phyloP scores from a whole-genome alignment of 2,888 invertebrate species.

The Megalurothrips usitatus region DNA sequence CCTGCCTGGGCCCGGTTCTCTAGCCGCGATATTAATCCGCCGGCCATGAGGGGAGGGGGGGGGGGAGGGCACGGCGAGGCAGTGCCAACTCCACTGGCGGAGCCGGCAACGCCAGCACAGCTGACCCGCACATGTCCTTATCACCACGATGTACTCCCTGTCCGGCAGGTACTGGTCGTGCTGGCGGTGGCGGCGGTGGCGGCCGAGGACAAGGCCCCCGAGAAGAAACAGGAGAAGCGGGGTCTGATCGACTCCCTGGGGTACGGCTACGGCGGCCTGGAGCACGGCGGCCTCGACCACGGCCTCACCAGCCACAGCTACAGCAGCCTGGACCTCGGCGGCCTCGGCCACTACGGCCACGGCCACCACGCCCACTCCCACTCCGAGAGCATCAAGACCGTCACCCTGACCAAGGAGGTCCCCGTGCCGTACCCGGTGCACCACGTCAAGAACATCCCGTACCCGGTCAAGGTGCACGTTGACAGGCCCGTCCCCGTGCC shows the following conservation, averaged over 20 bases:
- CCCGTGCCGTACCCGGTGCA: conserved; percentile 60
- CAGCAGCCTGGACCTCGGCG: conserved; percentile 38
- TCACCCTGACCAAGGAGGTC: conserved; percentile 42
- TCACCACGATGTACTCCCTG: not conserved
- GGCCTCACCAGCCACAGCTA: conserved; percentile 37
- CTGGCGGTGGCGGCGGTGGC: conserved; percentile 26
- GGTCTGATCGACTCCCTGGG: conserved; percentile 38
- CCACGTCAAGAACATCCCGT: conserved; percentile 58
- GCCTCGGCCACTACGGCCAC: conserved; percentile 43
- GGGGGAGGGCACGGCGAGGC: no score
- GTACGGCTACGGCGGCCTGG: conserved; percentile 38
- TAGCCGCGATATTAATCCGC: no score
- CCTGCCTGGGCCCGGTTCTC: no score
- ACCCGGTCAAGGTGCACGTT: conserved; percentile 45
- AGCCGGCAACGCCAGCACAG: not conserved
- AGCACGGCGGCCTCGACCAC: conserved; percentile 33
- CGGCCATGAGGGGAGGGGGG: no score
- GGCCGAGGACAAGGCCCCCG: conserved; percentile 32
- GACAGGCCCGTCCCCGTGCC: conserved; percentile 31
- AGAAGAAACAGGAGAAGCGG: conserved; percentile 37
- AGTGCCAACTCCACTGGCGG: not conserved
- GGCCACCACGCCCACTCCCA: conserved; percentile 52
- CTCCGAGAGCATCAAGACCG: conserved; percentile 66
- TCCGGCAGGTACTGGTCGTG: not conserved
- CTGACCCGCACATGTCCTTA: no score